Evolutionary conservation across 2,888 invertebrate species (phyloP).

Genomic region (Heliconius cydno): DNA sequence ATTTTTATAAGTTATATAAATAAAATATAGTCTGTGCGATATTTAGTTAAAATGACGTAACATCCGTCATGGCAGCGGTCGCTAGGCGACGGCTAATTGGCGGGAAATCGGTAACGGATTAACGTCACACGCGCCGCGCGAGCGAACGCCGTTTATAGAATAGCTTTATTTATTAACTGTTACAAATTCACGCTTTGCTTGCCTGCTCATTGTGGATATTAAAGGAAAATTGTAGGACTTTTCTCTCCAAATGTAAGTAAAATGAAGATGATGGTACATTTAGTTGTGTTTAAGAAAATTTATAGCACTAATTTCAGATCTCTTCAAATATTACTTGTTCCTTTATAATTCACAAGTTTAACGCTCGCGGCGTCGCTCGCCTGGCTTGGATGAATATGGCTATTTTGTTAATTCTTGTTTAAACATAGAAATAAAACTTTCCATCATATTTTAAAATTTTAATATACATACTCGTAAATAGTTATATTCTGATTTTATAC

Average conservation of each 20-base stretch:
- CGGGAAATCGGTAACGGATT: conserved; percentile 70
- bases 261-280: background rate
- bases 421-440: background rate
- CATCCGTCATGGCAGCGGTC: conserved; percentile 65
- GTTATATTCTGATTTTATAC: background rate
- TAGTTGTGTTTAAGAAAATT: too few relatives aligned
- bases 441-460: background rate
- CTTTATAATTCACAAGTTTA: too few relatives aligned
- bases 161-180: conserved; percentile 45
- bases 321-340: too few relatives aligned
- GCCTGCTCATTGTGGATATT: conserved; percentile 22
- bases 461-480: background rate
- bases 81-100: conserved; percentile 74
- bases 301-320: too few relatives aligned
- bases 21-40: conserved; percentile 47
- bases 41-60: conserved; percentile 45
- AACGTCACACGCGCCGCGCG: conserved; percentile 51
- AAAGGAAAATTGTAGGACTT: conserved; percentile 14
- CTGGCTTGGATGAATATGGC: too few relatives aligned
- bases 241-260: background rate
- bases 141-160: conserved; percentile 50
- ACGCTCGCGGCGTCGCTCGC: too few relatives aligned
- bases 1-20: background rate
- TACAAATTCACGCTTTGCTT: conserved; percentile 38
- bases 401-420: background rate